Percentiles rank a stretch among this genome's conserved stretches.
phyloP scores from a whole-genome alignment of 2,888 invertebrate species.

The Eristalinus aeneus region DNA sequence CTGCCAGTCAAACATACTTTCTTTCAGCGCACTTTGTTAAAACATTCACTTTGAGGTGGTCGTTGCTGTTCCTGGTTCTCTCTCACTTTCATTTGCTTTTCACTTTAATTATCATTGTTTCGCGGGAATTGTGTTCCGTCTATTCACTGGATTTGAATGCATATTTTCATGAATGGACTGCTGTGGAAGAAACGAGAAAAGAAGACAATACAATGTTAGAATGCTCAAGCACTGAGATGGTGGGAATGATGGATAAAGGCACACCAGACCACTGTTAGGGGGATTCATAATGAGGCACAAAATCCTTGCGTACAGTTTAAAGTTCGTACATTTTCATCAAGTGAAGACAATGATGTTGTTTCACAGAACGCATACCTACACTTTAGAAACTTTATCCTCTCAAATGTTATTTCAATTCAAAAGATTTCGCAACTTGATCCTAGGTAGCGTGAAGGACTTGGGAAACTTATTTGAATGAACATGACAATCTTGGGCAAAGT shows the following conservation, averaged over 20 bases:
- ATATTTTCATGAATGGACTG: not conserved
- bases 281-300: not conserved
- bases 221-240: not conserved
- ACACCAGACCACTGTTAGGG: not conserved
- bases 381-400: not conserved
- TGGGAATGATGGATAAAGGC: not conserved
- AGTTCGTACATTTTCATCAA: not conserved
- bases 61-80: not conserved
- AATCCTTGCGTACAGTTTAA: not conserved
- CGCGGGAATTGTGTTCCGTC: not conserved
- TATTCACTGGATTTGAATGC: constrained; percentile 1
- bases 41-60: not conserved
- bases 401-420: not conserved
- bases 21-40: constrained; percentile 8
- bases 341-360: not conserved
- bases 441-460: not conserved
- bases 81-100: constrained; percentile 38
- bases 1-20: constrained; percentile 50
- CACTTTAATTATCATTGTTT: constrained; percentile 55
- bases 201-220: not conserved
- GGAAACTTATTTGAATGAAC: not conserved
- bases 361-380: not conserved
- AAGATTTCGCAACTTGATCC: not conserved
- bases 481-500: not conserved
- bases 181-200: constrained; percentile 20